Conservation (phyloP, 1,140 invertebrate genomes). For the Philotrypesis tridentata region DNA sequence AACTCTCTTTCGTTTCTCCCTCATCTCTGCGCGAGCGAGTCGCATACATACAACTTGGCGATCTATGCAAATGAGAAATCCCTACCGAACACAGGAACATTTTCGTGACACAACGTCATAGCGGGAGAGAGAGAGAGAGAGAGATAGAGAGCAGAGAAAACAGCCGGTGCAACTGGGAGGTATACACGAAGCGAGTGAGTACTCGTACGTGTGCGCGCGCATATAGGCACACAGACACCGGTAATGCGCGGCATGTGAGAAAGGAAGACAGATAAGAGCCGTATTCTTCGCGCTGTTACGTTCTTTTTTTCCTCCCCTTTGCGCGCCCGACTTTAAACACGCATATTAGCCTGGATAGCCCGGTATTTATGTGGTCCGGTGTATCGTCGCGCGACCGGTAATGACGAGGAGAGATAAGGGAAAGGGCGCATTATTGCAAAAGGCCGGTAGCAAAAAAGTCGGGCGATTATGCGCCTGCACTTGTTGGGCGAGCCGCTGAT, state of each 20-base stretch:
- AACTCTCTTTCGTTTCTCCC: too few species aligned
- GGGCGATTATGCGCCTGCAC: not conserved
- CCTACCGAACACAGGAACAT: not conserved
- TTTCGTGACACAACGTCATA: not conserved
- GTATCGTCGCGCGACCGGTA: not conserved
- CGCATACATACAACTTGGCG: too few species aligned
- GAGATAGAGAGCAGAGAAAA: too few species aligned
- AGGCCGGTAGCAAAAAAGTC: slow-evolving; percentile 13
- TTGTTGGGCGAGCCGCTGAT: not conserved
- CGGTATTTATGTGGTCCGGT: slow-evolving; percentile 26
- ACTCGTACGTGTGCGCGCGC: not conserved
- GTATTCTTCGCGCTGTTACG: not conserved
- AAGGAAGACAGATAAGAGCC: slow-evolving; percentile 25
- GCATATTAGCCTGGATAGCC: slow-evolving; percentile 34
- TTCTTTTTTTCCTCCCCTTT: slow-evolving; percentile 1
- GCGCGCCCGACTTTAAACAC: slow-evolving; percentile 3
- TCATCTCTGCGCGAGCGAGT: too few species aligned
- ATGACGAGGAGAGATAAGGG: not conserved
- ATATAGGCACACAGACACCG: too few species aligned
- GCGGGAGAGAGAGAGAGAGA: too few species aligned
- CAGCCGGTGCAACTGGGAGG: not conserved
- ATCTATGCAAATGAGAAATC: too few species aligned
- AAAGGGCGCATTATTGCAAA: slow-evolving; percentile 20
- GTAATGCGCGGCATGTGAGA: not conserved
- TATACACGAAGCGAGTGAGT: not conserved